Evolutionary conservation across 2,797 vertebrate species (phyloP), one percentile per base, ranked within the genome.

Genomic region (Bufotes viridis): DNA sequence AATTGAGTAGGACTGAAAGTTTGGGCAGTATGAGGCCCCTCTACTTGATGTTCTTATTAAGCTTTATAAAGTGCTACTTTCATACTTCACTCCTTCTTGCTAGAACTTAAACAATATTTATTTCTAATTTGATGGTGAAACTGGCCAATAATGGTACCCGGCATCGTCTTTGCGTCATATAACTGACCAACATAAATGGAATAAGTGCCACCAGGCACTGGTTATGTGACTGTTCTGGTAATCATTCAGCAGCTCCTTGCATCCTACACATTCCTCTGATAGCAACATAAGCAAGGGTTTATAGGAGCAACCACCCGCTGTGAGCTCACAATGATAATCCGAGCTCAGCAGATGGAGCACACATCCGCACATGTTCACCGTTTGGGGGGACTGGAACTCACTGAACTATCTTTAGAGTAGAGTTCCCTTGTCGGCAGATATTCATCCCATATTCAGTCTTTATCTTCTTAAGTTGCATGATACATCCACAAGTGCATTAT

Each of bases 251-350:
- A 87, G 69, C 55, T 65, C 70, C 65, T 24, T 49, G 18, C 51
- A n/a, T 81, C 78, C 86, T 69, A 17, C 86, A 76, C 86, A 87
- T 87, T 87, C 86, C 69, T 87, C 15, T 87, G 82, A 82, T 63
- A 63, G 79, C 17, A 34, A 79, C 49, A 78, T 24, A 78, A 53
- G 58, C 42, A 63, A 58, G 58, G 42, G 57, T 87, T 75, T 87
- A 67, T 78, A 82, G 57, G 80, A 65, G 70, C 58, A 82, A 1
- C 42, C 57, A 53, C 80, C 79, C 13, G 18, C 79, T 20, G 79
- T 60, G 79, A 49, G 78, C 80, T 57, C 80, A 51, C 79, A 76
- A 61, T 82, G 79, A 87, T 82, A 87, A 87, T 87, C 86, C 69
- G 12, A n/a, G 55, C 42, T 82, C 69, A 84, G 53, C 82, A 84